Evolutionary conservation across 2,113 vertebrate species (phyloP), one percentile per base, ranked within the genome.

Genomic region (Hipposideros armiger): DNA sequence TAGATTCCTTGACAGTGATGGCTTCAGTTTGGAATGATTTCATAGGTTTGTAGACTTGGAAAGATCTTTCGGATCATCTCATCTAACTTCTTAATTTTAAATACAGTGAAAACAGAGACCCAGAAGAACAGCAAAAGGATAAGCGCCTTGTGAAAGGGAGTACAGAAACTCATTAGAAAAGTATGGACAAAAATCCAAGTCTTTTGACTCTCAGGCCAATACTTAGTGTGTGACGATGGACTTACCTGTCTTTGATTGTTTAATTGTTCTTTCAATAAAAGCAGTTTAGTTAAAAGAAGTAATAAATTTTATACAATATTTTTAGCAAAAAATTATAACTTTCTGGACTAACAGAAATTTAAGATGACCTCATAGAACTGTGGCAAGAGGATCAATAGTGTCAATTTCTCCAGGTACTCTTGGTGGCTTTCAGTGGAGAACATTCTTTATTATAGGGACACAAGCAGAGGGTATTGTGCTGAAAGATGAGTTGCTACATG

Each of bases 221-320:
- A 8, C 73, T 50, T 73, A 67, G 14, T 54, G 28, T 83, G 3
- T 82, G 81, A 72, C 7, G n/a, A 54, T 58, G 52, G 62, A 40
- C 45, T 42, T 42, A 42, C 32, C 72, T 76, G 11, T 76, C 62
- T 91, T 91, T 92, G 16, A 78, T 82, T 91, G 42, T 94, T 70
- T 77, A 91, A 90, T 45, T 89, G 42, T 76, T 28, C 26, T 96
- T 40, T 95, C n/a, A 80, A 47, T 96, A 90, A 87, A 87, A 66
- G 11, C 26, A 69, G 32, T 74, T 90, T 3, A 60, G 36, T 60
- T 92, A 87, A 89, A 77, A 56, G 42, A 90, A 91, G 32, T 56
- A 90, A 80, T 76, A 85, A 40, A 80, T 84, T 40, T 26, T 90
- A 36, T 7, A 78, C 2, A 73, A 5, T 86, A n/a, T 94, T 85